Evolutionary conservation across 2,797 vertebrate species (phyloP).

Genomic region (Okamejei kenojei): DNA sequence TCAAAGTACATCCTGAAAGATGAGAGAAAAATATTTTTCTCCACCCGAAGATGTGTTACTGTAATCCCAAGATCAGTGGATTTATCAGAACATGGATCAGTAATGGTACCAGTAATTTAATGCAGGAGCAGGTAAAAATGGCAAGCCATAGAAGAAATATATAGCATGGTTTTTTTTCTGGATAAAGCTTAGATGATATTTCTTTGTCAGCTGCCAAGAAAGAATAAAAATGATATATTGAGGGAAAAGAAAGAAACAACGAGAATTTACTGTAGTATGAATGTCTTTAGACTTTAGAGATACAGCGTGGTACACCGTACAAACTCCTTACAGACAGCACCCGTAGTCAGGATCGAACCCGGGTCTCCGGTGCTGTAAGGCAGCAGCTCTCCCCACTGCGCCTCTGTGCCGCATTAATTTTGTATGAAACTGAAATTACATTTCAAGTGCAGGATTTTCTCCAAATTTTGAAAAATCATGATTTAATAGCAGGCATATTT

Average conservation of each 20-base stretch:
- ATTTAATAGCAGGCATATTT: neutral
- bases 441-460: neutral
- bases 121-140: neutral
- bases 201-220: neutral
- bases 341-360: too few relatives aligned
- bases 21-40: neutral
- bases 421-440: neutral
- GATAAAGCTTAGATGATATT: neutral
- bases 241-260: neutral
- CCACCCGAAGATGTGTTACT: neutral
- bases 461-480: neutral
- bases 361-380: too few relatives aligned
- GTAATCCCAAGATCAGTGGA: neutral
- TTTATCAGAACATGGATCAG: neutral
- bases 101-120: neutral
- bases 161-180: neutral
- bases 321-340: too few relatives aligned
- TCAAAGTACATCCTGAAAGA: neutral
- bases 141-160: neutral
- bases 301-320: too few relatives aligned
- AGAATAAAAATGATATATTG: neutral
- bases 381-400: too few relatives aligned
- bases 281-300: neutral
- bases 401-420: neutral
- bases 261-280: neutral